These are phyloP conservation scores for Torymus texanus DNA, from an alignment of 2,888 invertebrate species.

Conservation along the genomic window DNA sequence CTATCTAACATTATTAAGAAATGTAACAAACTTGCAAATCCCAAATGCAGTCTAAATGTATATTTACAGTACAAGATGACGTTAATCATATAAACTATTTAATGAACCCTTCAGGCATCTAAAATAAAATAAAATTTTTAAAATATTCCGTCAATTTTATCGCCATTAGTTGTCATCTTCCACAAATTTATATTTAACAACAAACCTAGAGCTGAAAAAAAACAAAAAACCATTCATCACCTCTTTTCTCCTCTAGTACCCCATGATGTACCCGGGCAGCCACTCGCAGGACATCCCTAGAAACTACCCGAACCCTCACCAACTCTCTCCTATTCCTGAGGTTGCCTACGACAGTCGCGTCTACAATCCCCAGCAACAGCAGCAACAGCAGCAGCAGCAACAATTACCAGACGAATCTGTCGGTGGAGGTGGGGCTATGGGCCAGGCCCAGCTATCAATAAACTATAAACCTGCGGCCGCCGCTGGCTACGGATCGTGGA, in stretches of 20 bases:
- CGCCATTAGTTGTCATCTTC: no score
- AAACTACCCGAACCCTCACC: slow-evolving; percentile 23
- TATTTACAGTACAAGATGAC: no score
- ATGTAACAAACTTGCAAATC: no score
- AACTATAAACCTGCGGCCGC: slow-evolving; percentile 36
- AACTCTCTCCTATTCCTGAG: slow-evolving; percentile 7
- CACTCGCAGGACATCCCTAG: slow-evolving; percentile 10
- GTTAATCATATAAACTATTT: no score
- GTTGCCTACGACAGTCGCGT: slow-evolving; percentile 8
- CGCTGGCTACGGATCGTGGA: slow-evolving; percentile 35
- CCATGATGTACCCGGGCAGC: slow-evolving; percentile 31
- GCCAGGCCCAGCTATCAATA: slow-evolving; percentile 13
- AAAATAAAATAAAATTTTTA: no score
- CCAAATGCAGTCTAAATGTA: no score
- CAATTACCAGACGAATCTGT: slow-evolving; percentile 66
- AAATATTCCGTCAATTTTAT: no score
- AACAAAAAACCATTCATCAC: no score
- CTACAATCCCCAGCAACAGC: slow-evolving; percentile 30
- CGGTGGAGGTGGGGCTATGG: slow-evolving; percentile 1
- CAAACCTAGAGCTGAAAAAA: no score
- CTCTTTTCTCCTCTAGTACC: slow-evolving; percentile 16
- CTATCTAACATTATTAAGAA: no score
- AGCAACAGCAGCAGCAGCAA: slow-evolving; percentile 74
- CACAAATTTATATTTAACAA: no score
- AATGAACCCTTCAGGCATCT: no score